phyloP scores from a whole-genome alignment of 2,113 vertebrate species.

The Pseudorectes ferrugineus region DNA sequence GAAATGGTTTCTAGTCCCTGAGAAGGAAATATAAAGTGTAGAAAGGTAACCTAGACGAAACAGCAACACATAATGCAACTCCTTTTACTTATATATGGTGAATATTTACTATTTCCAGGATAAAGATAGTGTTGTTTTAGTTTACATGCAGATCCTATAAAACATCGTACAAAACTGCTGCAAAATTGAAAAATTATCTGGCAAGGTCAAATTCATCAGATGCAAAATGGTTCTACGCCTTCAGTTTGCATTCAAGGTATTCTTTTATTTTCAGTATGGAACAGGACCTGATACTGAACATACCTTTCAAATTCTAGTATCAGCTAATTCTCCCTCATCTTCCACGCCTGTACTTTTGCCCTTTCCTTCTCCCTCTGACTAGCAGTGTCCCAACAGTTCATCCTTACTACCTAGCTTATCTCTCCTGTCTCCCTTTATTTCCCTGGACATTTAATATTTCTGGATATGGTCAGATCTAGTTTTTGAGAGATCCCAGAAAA shows the following conservation, averaged over 20 bases:
- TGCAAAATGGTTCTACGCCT: not conserved
- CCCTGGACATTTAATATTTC: not conserved
- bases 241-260: not conserved
- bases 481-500: not conserved
- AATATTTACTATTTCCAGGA: not conserved
- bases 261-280: not conserved
- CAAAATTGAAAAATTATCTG: not conserved
- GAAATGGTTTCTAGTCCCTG: not conserved
- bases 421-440: not conserved
- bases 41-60: not conserved
- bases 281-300: not conserved
- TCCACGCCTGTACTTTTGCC: not conserved
- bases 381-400: not conserved
- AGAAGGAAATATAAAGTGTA: not conserved
- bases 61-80: not conserved
- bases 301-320: not conserved
- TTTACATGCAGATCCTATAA: not conserved
- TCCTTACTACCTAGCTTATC: not conserved
- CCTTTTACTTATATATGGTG: not conserved
- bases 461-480: not conserved
- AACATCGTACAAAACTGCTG: not conserved
- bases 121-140: not conserved
- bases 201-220: not conserved
- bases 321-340: not conserved
- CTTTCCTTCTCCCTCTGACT: not conserved